Conservation (phyloP, 2,888 invertebrate genomes). For the Drosophila limbata region DNA sequence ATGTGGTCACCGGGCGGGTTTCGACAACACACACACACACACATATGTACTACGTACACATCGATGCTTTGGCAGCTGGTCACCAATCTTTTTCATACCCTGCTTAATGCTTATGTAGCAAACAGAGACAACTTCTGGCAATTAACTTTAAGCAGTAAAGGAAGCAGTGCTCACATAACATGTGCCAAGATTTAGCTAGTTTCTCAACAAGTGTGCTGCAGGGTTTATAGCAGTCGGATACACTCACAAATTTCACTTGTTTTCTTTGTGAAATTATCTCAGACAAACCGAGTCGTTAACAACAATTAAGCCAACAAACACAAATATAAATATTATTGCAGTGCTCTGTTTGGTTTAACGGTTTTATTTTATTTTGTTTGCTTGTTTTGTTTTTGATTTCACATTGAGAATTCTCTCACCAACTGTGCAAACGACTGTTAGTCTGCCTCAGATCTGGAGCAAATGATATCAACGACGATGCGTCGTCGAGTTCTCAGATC, state of each 20-base stretch:
- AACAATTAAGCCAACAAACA: conserved; percentile 22
- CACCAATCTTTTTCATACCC: background rate
- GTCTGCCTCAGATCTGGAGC: conserved; percentile 48
- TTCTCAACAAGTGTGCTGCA: background rate
- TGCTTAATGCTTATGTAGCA: background rate
- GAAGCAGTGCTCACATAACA: background rate
- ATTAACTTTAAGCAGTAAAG: background rate
- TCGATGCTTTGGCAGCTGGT: conserved; percentile 10
- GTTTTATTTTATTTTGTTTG: conserved; percentile 12
- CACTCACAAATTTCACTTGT: background rate
- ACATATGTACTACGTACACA: conserved; percentile 6
- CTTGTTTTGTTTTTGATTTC: background rate
- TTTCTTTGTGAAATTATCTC: conserved; percentile 20
- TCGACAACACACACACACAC: conserved; percentile 29
- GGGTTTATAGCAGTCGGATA: background rate
- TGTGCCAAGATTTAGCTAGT: too few relatives aligned
- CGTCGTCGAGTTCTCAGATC: conserved; percentile 4
- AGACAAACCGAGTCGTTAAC: conserved; percentile 23
- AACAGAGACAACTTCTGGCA: background rate
- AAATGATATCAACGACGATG: conserved; percentile 35
- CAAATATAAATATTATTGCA: conserved; percentile 13
- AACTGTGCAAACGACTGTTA: conserved; percentile 12
- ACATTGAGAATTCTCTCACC: conserved; percentile 24
- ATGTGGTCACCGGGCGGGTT: conserved; percentile 52
- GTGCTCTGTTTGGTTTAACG: conserved; percentile 11